Evolutionary conservation across 2,797 vertebrate genomes (phyloP).

Genomic region (Leptodactylus fallax): DNA sequence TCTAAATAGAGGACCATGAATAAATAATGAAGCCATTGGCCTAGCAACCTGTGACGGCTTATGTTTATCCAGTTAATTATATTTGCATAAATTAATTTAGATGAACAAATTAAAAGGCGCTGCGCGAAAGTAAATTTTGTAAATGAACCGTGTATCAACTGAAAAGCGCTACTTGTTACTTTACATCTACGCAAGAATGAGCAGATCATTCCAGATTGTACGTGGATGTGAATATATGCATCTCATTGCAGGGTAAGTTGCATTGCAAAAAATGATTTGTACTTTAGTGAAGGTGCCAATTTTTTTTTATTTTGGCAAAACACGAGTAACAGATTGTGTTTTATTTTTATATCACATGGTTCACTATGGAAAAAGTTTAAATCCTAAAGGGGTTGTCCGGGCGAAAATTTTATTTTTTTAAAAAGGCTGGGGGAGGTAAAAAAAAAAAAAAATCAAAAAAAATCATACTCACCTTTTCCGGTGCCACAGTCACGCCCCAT

Average conservation of each 20-base stretch:
- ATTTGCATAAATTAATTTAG: slow-evolving; percentile 33
- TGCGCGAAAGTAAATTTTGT: slow-evolving; percentile 13
- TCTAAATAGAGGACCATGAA: slow-evolving; percentile 48
- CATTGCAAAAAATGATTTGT: slow-evolving; percentile 27
- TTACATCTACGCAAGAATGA: not conserved
- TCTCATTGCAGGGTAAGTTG: not conserved
- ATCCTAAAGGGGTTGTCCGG: not conserved
- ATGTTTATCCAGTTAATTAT: slow-evolving; percentile 27
- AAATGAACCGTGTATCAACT: not conserved
- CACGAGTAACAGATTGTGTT: slow-evolving; percentile 45
- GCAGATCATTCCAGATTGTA: slow-evolving; percentile 31
- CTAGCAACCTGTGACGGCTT: slow-evolving; percentile 33
- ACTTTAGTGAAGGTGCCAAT: slow-evolving; percentile 17
- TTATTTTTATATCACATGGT: slow-evolving; percentile 14
- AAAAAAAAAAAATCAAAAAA: no score
- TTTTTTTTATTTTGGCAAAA: slow-evolving; percentile 23
- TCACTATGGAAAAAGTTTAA: not conserved
- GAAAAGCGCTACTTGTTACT: slow-evolving; percentile 8
- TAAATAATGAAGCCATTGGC: slow-evolving; percentile 44
- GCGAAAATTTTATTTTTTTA: no score
- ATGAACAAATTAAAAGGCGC: not conserved
- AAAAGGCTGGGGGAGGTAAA: no score
- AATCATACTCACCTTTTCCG: no score
- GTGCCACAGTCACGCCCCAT: no score
- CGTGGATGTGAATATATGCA: slow-evolving; percentile 4